Percentiles rank a stretch among this genome's conserved stretches.
phyloP scores from a whole-genome alignment of 1,140 invertebrate species.

The Aplysia californica region DNA sequence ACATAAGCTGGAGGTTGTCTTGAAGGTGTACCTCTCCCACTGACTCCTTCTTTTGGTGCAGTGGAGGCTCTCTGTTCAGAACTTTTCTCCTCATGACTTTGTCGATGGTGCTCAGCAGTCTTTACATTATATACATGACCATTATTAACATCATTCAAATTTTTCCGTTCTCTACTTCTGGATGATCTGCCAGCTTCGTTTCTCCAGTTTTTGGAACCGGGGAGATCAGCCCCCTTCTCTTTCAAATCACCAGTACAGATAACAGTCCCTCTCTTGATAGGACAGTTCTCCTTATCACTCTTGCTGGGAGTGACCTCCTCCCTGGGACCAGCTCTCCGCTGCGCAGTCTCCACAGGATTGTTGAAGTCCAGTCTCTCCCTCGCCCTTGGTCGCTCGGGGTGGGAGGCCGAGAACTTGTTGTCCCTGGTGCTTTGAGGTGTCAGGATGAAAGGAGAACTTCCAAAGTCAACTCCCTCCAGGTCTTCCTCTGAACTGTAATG shows the following conservation, averaged over 20 bases:
- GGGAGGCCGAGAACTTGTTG: not conserved
- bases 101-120: not conserved
- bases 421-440: constrained; percentile 15
- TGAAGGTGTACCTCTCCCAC: too few species aligned
- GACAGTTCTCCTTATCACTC: constrained; percentile 1
- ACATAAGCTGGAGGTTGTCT: too few species aligned
- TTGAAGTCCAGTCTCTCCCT: constrained; percentile 47
- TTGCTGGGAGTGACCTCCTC: not conserved
- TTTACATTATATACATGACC: constrained; percentile 4
- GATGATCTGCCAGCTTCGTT: too few species aligned
- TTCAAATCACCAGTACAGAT: too few species aligned
- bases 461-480: constrained; percentile 28
- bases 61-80: constrained; percentile 6
- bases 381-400: constrained; percentile 38
- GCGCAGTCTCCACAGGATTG: constrained; percentile 26
- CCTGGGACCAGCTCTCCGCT: too few species aligned
- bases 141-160: too few species aligned
- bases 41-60: too few species aligned
- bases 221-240: too few species aligned
- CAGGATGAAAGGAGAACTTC: constrained; percentile 25
- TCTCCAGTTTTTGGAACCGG: too few species aligned
- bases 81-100: not conserved
- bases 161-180: too few species aligned
- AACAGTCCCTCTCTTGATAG: too few species aligned
- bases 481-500: constrained; percentile 34